Evolutionary conservation across 2,113 vertebrate genomes (phyloP).

Genomic region (Pampusana beccarii): DNA sequence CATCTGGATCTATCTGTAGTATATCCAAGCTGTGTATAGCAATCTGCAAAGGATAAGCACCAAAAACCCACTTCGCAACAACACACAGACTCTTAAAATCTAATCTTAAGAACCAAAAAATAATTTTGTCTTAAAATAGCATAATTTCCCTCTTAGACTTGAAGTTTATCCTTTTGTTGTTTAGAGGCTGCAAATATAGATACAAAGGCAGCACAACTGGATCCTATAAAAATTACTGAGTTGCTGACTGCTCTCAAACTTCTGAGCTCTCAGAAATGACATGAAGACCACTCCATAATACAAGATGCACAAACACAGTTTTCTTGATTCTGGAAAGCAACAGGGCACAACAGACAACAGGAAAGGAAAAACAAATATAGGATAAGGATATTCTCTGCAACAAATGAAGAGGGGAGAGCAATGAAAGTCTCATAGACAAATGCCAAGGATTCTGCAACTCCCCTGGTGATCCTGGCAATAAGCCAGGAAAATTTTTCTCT

Average conservation of each 20-base stretch:
- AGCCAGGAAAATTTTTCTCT: slow-evolving; percentile 74
- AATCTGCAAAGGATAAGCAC: neutral
- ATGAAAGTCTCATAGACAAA: slow-evolving; percentile 65
- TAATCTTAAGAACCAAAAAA: neutral
- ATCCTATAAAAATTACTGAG: neutral
- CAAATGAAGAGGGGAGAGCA: neutral
- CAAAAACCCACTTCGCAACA: neutral
- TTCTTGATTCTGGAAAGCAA: neutral
- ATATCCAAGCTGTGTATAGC: neutral
- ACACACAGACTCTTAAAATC: neutral
- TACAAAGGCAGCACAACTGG: neutral
- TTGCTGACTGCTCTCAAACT: neutral
- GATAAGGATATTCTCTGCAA: neutral
- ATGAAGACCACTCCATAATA: neutral
- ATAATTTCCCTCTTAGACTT: neutral
- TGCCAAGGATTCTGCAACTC: slow-evolving; percentile 73
- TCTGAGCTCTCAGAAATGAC: neutral
- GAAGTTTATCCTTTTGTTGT: neutral
- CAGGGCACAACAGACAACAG: neutral
- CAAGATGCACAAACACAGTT: neutral
- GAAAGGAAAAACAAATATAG: neutral
- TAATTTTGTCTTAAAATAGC: neutral
- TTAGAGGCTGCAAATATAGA: neutral
- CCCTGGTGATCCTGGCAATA: slow-evolving; percentile 61
- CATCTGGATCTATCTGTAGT: neutral